Evolutionary conservation across 2,888 invertebrate genomes (phyloP).

Genomic region (Dryobota labecula): DNA sequence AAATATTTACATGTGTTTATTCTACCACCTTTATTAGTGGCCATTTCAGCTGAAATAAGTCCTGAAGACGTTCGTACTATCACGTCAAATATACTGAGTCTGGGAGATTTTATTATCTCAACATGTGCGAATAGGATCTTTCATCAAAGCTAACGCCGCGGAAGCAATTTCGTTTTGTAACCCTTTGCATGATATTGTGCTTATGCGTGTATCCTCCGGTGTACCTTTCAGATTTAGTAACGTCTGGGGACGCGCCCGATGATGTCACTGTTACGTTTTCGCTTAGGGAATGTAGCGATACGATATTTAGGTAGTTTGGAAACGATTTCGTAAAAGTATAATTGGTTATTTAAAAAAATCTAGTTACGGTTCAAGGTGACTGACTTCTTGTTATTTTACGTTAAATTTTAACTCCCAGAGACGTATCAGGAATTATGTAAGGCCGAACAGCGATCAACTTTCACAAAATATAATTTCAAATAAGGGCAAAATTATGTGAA

Average conservation of each 20-base stretch:
- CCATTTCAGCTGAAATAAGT: conserved; percentile 46
- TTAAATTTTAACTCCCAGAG: conserved; percentile 12
- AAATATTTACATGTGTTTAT: conserved; percentile 48
- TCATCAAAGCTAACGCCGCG: conserved; percentile 73
- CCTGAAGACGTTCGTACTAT: conserved; percentile 42
- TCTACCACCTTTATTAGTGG: conserved; percentile 39
- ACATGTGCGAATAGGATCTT: conserved; percentile 66
- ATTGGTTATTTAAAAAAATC: conserved; percentile 7
- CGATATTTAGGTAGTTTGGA: conserved; percentile 15
- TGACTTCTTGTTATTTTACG: conserved; percentile 10
- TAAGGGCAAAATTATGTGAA: conserved; percentile 15
- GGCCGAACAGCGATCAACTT: conserved; percentile 23
- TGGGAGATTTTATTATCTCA: conserved; percentile 61
- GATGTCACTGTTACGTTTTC: conserved; percentile 45
- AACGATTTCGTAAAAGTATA: conserved; percentile 11
- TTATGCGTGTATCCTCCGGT: conserved; percentile 58
- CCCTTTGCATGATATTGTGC: conserved; percentile 70
- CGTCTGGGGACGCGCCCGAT: conserved; percentile 24
- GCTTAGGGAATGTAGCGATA: conserved; percentile 31
- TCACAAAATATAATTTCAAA: conserved; percentile 28
- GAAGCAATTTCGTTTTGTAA: conserved; percentile 79
- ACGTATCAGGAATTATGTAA: conserved; percentile 17
- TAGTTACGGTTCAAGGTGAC: conserved; percentile 26
- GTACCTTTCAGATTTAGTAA: conserved; percentile 68
- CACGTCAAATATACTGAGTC: conserved; percentile 54